Evolutionary conservation across 1,140 invertebrate genomes (phyloP).

Genomic region (Sminthurides bifidus): DNA sequence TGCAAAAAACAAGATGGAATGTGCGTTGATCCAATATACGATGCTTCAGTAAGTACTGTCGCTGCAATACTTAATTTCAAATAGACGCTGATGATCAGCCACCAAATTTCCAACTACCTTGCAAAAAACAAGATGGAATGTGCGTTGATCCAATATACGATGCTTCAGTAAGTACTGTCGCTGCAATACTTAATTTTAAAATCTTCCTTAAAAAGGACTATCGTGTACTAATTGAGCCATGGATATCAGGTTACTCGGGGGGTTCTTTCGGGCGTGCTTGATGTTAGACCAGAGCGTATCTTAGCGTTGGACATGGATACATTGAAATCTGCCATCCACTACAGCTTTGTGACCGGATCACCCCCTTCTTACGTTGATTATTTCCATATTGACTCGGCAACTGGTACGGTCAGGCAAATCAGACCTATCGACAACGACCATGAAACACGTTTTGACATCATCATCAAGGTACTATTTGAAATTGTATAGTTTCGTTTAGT

Average conservation of each 20-base stretch:
- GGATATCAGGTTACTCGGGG: constrained; percentile 62
- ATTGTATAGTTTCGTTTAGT: too few species aligned
- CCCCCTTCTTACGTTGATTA: constrained; percentile 62
- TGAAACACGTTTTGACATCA: constrained; percentile 57
- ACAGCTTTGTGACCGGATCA: constrained; percentile 65
- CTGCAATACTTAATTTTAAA: not conserved
- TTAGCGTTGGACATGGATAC: constrained; percentile 79
- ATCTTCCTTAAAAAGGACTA: not conserved
- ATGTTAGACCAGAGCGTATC: constrained; percentile 73
- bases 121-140: constrained; percentile 27
- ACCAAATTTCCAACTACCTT: constrained; percentile 22
- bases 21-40: constrained; percentile 7
- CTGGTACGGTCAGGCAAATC: constrained; percentile 62
- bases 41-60: constrained; percentile 32
- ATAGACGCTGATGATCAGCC: constrained; percentile 16
- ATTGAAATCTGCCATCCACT: constrained; percentile 62
- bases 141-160: constrained; percentile 7
- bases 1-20: constrained; percentile 29
- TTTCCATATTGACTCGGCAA: constrained; percentile 68
- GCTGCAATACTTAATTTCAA: too few species aligned
- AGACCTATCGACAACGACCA: constrained; percentile 63
- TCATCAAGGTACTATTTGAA: constrained; percentile 62
- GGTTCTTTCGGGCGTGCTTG: constrained; percentile 62
- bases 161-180: not conserved
- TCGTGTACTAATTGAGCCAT: too few species aligned